Evolutionary conservation across 2,113 vertebrate genomes (phyloP).

Genomic region (Pachypanchax playfairii): DNA sequence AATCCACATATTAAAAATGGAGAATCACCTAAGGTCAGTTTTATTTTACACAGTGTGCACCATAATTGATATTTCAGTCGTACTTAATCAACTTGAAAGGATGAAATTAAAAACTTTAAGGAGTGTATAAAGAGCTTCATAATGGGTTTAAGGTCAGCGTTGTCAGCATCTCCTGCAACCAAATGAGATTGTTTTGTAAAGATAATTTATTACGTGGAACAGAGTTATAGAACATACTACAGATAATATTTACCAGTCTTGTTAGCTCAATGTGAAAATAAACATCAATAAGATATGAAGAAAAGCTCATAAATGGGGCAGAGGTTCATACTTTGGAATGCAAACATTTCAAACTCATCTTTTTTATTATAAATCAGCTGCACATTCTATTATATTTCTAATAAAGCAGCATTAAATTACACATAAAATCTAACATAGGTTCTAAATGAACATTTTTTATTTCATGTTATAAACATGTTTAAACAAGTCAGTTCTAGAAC

Average conservation of each 20-base stretch:
- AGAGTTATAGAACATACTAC: conserved; percentile 2
- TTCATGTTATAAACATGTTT: no score
- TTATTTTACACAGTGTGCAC: conserved; percentile 14
- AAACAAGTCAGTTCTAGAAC: no score
- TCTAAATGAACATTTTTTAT: no score
- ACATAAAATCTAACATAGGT: background rate
- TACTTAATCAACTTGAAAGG: conserved; percentile 47
- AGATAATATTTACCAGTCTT: background rate
- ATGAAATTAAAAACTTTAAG: conserved; percentile 63
- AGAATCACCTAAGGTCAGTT: conserved; percentile 19
- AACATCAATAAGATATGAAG: conserved; percentile 13
- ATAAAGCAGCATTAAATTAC: background rate
- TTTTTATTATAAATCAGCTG: background rate
- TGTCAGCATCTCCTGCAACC: conserved; percentile 22
- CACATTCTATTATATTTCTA: background rate
- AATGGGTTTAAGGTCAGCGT: conserved; percentile 48
- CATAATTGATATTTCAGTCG: conserved; percentile 50
- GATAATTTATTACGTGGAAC: conserved; percentile 11
- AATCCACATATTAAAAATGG: conserved; percentile 44
- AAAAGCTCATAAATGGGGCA: conserved; percentile 6
- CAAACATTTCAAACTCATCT: background rate
- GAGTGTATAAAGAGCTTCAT: conserved; percentile 40
- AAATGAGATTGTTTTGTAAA: conserved; percentile 46
- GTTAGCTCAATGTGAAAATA: conserved; percentile 5
- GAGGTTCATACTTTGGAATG: background rate